These are phyloP conservation scores for Eurypyga helias DNA, from an alignment of 2,113 vertebrate genomes.

Conservation along the genomic window DNA sequence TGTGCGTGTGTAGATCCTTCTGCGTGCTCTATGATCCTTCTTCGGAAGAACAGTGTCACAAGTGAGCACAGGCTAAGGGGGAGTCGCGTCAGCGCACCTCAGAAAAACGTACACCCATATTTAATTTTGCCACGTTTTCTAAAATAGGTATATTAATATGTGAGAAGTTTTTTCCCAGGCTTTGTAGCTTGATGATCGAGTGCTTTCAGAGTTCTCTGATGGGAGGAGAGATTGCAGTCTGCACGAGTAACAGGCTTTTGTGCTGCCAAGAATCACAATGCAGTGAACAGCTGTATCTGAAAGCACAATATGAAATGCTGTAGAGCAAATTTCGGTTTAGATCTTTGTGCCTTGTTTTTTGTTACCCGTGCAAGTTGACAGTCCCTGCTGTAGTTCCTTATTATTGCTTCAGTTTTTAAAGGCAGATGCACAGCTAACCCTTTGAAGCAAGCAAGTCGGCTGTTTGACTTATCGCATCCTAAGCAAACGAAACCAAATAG, in stretches of 20 bases:
- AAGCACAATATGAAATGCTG: background rate
- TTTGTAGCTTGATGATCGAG: background rate
- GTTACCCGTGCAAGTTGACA: background rate
- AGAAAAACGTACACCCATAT: fast-evolving
- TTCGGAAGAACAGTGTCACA: fast-evolving
- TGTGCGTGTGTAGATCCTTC: too few relatives aligned
- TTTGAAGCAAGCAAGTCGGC: background rate
- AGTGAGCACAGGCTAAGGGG: too few relatives aligned
- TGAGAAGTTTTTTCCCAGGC: background rate
- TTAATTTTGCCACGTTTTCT: background rate
- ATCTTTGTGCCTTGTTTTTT: background rate
- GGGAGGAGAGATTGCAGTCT: background rate
- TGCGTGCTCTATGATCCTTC: background rate
- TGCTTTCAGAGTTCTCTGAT: background rate
- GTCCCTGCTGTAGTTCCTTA: background rate
- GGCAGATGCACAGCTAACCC: fast-evolving
- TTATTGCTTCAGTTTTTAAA: background rate
- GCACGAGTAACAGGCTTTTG: background rate
- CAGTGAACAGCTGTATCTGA: background rate
- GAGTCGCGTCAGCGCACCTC: background rate
- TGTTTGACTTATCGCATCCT: background rate
- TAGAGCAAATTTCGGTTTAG: background rate
- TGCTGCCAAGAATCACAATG: background rate
- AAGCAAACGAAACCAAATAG: background rate
- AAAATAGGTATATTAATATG: background rate